Percentiles rank a stretch among this genome's conserved stretches.
Conservation (phyloP, 2,888 invertebrate species). For the Lepidocyrtinus sp. region DNA sequence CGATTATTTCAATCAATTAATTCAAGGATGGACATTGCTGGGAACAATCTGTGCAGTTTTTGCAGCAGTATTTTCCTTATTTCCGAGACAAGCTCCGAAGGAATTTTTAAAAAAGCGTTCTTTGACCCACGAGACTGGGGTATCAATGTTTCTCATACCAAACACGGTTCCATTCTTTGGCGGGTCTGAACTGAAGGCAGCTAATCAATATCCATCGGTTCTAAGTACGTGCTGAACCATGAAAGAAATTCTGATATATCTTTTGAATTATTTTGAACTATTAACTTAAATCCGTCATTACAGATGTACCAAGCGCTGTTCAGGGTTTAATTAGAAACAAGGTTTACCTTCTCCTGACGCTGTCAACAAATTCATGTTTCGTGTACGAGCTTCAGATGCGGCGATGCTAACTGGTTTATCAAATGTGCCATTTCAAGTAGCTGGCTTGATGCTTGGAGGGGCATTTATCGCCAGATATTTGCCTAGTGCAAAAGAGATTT, state of each 20-base stretch:
- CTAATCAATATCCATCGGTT: slow-evolving; percentile 42
- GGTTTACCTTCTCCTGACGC: slow-evolving; percentile 73
- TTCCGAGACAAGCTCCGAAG: slow-evolving; percentile 79
- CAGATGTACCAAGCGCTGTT: slow-evolving; percentile 71
- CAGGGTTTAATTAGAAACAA: slow-evolving; percentile 72
- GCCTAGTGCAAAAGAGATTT: slow-evolving; percentile 76
- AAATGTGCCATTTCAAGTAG: slow-evolving; percentile 71
- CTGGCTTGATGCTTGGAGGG: slow-evolving; percentile 76
- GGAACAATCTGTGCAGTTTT: slow-evolving; percentile 75
- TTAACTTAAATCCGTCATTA: slow-evolving; percentile 40
- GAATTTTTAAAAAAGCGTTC: slow-evolving; percentile 51
- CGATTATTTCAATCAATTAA: slow-evolving; percentile 3
- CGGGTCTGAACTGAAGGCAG: slow-evolving; percentile 57
- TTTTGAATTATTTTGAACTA: background rate
- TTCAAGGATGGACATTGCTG: slow-evolving; percentile 62
- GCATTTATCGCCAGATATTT: slow-evolving; percentile 77
- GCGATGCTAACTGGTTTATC: slow-evolving; percentile 75
- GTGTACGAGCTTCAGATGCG: slow-evolving; percentile 74
- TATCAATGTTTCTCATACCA: slow-evolving; percentile 32
- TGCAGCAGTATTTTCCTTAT: slow-evolving; percentile 78
- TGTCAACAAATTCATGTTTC: slow-evolving; percentile 73
- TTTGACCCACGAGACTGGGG: slow-evolving; percentile 48
- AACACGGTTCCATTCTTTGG: slow-evolving; percentile 44
- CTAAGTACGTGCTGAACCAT: slow-evolving; percentile 15
- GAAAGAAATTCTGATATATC: background rate